Evolutionary conservation across 1,140 invertebrate genomes (phyloP), one percentile per base, ranked within the genome.

Genomic region (Drosophila orena): DNA sequence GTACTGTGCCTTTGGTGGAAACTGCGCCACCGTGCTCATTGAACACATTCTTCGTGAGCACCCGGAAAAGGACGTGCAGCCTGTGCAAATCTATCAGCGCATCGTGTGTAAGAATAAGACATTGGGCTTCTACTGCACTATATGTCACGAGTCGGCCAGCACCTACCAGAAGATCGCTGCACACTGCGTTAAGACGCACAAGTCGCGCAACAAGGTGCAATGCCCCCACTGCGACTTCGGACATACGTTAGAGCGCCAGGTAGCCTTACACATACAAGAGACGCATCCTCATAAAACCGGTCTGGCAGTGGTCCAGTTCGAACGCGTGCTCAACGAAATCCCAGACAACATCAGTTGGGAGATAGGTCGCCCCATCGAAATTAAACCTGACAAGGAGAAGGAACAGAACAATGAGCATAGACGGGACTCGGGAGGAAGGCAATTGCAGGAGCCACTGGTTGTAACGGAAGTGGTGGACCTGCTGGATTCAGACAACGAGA

Each of bases 401-500:
- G 6, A 38, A 1, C 30, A 56, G n/a, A 1, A 34, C 40, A 14
- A n/a, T 38, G 43, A 3, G 30, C 12, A 11, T 17, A 11, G 10
- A 2, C 20, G n/a, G 7, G 10, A 22, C 2, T 14, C 20, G 2
- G 20, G 4, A n/a, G 12, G 1, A 7, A 24, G 27, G 2, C 8
- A 17, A 17, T 4, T 30, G n/a, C 27, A 47, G 11, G n/a, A 12
- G 3, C 14, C n/a, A 4, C 10, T 2, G 2, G 3, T 22, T 2
- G n/a, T 75, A 6, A 69, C 60, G 14, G 56, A 43, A 10, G 70
- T 86, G 35, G 83, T 81, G 24, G 46, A 86, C 11, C 27, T 76
- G n/a, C 56, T 80, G 2, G 64, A 53, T n/a, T 80, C 77, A 3
- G 77, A 80, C 15, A 73, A 86, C 5, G 81, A 83, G n/a, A 15